Evolutionary conservation across 2,888 invertebrate genomes (phyloP).

Genomic region (Frankliniella fusca): DNA sequence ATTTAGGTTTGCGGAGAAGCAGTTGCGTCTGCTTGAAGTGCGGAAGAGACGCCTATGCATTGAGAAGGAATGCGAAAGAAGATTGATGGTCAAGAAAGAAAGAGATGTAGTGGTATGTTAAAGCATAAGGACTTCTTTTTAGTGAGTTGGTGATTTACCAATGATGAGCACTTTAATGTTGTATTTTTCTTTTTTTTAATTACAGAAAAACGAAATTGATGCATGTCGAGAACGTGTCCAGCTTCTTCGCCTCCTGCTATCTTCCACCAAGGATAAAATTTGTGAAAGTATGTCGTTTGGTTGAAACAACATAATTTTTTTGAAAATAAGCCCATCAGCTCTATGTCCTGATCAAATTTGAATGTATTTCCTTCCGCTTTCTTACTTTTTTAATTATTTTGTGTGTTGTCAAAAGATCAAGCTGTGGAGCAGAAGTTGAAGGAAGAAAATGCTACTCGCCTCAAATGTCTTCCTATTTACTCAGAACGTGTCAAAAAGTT

Average conservation of each 20-base stretch:
- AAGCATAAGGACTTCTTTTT: too few species aligned
- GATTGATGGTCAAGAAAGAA: conserved; percentile 50
- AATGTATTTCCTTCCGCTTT: conserved; percentile 27
- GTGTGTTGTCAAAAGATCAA: background rate
- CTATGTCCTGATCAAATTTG: conserved; percentile 23
- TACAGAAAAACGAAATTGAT: conserved; percentile 57
- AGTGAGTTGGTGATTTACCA: conserved; percentile 24
- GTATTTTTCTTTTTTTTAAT: conserved; percentile 36
- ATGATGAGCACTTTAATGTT: conserved; percentile 27
- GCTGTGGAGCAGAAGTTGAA: conserved; percentile 46
- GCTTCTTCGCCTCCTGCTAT: conserved; percentile 54
- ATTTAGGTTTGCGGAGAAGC: conserved; percentile 60
- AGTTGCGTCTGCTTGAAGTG: conserved; percentile 56
- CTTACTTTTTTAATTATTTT: conserved; percentile 16
- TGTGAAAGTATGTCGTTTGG: conserved; percentile 46
- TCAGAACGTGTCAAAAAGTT: background rate
- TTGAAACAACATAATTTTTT: background rate
- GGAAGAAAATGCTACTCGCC: conserved; percentile 47
- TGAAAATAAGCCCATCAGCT: conserved; percentile 28
- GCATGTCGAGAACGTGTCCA: conserved; percentile 57
- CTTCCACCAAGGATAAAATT: conserved; percentile 52
- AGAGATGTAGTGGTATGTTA: conserved; percentile 47
- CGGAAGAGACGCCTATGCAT: conserved; percentile 54
- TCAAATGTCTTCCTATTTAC: background rate
- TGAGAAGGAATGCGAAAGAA: conserved; percentile 55